phyloP scores from a whole-genome alignment of 1,140 invertebrate genomes.

The Trichomalopsis sarcophagae region DNA sequence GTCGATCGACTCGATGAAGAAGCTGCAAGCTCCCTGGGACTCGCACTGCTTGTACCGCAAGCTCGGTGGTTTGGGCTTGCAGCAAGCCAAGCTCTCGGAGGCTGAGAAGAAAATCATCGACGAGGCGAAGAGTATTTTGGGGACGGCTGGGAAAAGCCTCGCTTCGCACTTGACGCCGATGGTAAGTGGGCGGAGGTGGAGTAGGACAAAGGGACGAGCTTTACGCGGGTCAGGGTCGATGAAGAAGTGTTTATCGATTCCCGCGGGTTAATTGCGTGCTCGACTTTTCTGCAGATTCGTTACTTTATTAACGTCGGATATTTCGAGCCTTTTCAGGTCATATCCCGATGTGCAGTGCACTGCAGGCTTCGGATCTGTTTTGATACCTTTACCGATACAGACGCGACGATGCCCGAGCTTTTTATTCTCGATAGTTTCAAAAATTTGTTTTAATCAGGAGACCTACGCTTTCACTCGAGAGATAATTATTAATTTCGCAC shows the following conservation, averaged over 20 bases:
- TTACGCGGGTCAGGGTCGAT: background rate
- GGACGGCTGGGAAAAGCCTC: conserved; percentile 35
- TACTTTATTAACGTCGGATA: background rate
- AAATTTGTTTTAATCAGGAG: too few species aligned
- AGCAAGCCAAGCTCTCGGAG: background rate
- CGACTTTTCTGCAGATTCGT: background rate
- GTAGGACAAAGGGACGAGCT: background rate
- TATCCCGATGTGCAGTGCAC: background rate
- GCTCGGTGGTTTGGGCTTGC: conserved; percentile 19
- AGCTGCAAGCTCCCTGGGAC: conserved; percentile 50
- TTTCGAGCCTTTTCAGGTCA: too few species aligned
- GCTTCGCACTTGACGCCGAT: conserved; percentile 56
- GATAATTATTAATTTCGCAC: too few species aligned
- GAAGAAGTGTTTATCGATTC: conserved; percentile 2
- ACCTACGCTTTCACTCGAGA: too few species aligned
- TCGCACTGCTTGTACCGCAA: conserved; percentile 58
- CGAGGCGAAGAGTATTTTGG: conserved; percentile 30
- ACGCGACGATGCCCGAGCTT: too few species aligned
- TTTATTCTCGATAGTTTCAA: too few species aligned
- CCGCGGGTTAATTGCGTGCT: background rate
- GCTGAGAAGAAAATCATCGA: conserved; percentile 16
- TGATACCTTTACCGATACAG: too few species aligned
- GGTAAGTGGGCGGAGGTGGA: conserved; percentile 31
- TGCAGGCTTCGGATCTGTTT: background rate
- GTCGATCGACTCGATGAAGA: conserved; percentile 40